These are phyloP conservation scores for Ricordea florida DNA, from an alignment of 92 coral and sea anemone species.

Conservation along the genomic window DNA sequence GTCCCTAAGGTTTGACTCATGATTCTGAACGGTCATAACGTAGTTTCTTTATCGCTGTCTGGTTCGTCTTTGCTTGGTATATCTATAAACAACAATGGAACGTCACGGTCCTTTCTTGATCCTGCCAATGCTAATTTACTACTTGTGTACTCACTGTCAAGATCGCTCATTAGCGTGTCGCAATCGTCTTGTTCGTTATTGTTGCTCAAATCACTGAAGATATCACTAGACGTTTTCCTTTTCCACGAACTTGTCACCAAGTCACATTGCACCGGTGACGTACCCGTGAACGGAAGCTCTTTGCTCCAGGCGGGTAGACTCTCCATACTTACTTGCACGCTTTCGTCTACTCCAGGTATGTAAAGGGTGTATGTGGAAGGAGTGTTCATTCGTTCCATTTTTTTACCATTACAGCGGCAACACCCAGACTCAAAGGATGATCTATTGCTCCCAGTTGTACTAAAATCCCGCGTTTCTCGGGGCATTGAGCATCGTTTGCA, in stretches of 20 bases:
- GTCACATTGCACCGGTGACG: conserved; percentile 46
- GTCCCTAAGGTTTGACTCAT: not conserved
- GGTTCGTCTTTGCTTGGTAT: not conserved
- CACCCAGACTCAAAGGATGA: conserved; percentile 13
- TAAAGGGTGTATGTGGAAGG: conserved; percentile 49
- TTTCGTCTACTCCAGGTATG: conserved; percentile 56
- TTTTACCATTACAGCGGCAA: conserved; percentile 12
- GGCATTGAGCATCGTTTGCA: conserved; percentile 70
- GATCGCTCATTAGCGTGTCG: conserved; percentile 20
- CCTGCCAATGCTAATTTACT: not conserved
- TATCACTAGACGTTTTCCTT: not conserved
- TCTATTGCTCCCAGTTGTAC: not conserved
- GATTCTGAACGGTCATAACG: not conserved
- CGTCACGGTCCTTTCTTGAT: not conserved
- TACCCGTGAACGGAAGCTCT: conserved; percentile 1
- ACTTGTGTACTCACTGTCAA: not conserved
- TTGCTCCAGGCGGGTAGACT: conserved; percentile 41
- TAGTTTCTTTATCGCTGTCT: not conserved
- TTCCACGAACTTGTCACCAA: not conserved
- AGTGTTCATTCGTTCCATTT: not conserved
- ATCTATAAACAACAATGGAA: conserved; percentile 4
- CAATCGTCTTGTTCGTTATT: conserved; percentile 14
- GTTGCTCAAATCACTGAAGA: not conserved
- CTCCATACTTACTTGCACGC: conserved; percentile 66
- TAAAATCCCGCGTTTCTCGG: conserved; percentile 1